Evolutionary conservation across 2,888 invertebrate genomes (phyloP).

Genomic region (Drosophila meridiana): DNA sequence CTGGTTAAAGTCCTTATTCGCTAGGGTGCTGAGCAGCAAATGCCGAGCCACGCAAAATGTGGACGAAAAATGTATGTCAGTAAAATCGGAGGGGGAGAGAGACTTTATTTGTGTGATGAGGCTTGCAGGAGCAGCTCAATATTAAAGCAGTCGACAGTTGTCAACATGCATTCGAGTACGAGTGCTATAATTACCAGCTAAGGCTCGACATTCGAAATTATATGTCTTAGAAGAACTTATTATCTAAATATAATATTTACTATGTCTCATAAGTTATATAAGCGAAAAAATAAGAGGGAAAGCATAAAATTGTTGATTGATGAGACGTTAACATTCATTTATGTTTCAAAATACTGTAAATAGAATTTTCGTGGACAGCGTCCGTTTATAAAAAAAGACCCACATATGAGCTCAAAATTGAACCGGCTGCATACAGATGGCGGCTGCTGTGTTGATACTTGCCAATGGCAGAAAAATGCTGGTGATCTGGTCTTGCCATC

Average conservation of each 20-base stretch:
- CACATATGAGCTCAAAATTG: constrained; percentile 18
- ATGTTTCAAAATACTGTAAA: constrained; percentile 14
- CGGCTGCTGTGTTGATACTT: constrained; percentile 12
- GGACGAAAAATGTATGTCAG: constrained; percentile 62
- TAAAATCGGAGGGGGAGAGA: constrained; percentile 12
- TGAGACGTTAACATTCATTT: not conserved
- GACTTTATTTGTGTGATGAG: constrained; percentile 16
- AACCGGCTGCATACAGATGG: constrained; percentile 37
- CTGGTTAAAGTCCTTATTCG: constrained; percentile 16
- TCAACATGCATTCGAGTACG: not conserved
- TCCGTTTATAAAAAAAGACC: constrained; percentile 39
- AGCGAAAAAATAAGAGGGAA: not conserved
- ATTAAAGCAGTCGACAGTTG: constrained; percentile 66
- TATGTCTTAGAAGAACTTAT: not conserved
- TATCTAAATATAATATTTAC: no score
- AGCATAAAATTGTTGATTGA: not conserved
- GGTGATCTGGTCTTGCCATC: constrained; percentile 17
- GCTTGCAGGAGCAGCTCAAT: constrained; percentile 44
- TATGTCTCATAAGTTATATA: not conserved
- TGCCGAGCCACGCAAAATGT: constrained; percentile 25
- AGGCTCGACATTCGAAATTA: not conserved
- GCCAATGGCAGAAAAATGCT: constrained; percentile 17
- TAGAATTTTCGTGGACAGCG: constrained; percentile 36
- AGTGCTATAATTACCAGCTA: constrained; percentile 1
- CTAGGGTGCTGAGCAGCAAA: constrained; percentile 17